Conservation (phyloP, 2,888 invertebrate genomes). For the Myopa tessellatipennis region DNA sequence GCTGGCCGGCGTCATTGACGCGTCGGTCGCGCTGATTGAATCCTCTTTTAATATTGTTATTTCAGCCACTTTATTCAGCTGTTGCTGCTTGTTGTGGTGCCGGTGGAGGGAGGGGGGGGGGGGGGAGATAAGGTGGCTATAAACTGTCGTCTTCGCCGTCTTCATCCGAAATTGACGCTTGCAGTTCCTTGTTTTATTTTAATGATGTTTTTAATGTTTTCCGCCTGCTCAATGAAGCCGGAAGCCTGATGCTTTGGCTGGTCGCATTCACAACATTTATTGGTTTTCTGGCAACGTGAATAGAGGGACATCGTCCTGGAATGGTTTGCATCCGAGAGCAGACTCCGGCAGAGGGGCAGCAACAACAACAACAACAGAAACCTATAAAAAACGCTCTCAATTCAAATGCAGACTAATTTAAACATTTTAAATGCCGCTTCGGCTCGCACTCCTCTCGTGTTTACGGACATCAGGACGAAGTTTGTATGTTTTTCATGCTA, state of each 20-base stretch:
- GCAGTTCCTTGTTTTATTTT: background rate
- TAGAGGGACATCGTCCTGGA: no score
- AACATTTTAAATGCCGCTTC: background rate
- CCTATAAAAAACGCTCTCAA: no score
- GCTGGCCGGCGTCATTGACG: background rate
- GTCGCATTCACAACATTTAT: no score
- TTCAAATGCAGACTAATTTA: no score
- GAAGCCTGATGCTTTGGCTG: background rate
- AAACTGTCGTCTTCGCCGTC: no score
- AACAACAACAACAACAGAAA: no score
- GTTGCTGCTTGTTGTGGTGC: background rate
- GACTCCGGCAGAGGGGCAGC: no score
- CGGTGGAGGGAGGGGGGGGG: background rate
- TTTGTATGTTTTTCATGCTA: background rate
- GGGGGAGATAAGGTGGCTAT: background rate
- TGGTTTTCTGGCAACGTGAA: no score
- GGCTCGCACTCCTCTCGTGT: background rate
- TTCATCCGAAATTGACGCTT: no score
- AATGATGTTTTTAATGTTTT: background rate
- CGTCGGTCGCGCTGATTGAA: background rate
- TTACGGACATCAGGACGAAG: background rate
- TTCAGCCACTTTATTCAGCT: constrained; percentile 14
- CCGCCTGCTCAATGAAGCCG: background rate
- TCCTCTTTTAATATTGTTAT: constrained; percentile 17
- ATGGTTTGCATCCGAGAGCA: no score